Percentiles rank a stretch among this genome's conserved stretches.
phyloP scores from a whole-genome alignment of 2,797 vertebrate genomes.

The Champsocephalus gunnari region DNA sequence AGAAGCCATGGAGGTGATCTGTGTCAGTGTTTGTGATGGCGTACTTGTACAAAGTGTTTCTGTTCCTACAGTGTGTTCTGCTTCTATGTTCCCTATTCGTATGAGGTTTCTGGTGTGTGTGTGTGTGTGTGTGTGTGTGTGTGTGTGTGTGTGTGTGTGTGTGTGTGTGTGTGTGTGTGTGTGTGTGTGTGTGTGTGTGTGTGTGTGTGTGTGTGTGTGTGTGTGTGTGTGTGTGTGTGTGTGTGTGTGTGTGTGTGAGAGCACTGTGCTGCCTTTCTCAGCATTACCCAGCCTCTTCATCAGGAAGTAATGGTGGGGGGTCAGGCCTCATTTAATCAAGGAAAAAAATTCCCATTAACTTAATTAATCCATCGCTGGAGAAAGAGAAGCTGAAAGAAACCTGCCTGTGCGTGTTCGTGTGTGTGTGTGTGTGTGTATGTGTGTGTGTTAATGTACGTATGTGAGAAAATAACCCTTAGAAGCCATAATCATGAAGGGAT shows the following conservation, averaged over 20 bases:
- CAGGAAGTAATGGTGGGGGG: conserved; percentile 64
- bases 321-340: conserved; percentile 82
- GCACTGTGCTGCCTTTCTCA: conserved; percentile 49
- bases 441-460: conserved; percentile 23
- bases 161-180: conserved; percentile 16
- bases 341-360: conserved; percentile 84
- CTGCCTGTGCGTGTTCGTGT: conserved; percentile 23
- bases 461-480: conserved; percentile 28
- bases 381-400: conserved; percentile 53
- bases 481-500: conserved; percentile 24
- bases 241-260: neutral
- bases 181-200: conserved; percentile 10
- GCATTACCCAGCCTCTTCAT: conserved; percentile 63
- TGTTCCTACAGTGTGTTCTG: conserved; percentile 9
- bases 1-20: conserved; percentile 40
- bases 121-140: too few species aligned
- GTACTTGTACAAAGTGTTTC: neutral
- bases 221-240: conserved; percentile 1
- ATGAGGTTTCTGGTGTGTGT: neutral
- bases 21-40: conserved; percentile 29
- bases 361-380: conserved; percentile 80
- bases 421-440: conserved; percentile 32
- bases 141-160: conserved; percentile 23
- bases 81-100: conserved; percentile 4
- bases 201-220: conserved; percentile 17